Percentiles rank a stretch among this genome's conserved stretches.
Conservation (phyloP, 2,888 invertebrate species). For the Cheilosia soror region DNA sequence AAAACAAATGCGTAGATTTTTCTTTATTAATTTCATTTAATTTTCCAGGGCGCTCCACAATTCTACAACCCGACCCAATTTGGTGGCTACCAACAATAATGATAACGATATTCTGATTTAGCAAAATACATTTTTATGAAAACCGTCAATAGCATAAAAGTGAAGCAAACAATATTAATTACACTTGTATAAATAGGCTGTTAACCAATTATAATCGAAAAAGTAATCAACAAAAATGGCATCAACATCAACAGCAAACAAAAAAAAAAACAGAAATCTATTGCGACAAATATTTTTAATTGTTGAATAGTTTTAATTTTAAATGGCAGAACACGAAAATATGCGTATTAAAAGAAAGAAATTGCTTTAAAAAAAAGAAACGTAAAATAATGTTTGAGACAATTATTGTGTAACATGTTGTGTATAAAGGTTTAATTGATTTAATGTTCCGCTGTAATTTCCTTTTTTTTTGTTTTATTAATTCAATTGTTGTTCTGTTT, state of each 20-base stretch:
- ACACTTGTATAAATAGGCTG: constrained; percentile 39
- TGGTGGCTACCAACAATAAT: constrained; percentile 74
- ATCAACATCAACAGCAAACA: constrained; percentile 7
- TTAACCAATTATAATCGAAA: constrained; percentile 31
- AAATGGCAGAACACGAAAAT: constrained; percentile 13
- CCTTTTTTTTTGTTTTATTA: constrained; percentile 23
- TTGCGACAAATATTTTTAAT: constrained; percentile 24
- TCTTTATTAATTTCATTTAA: constrained; percentile 14
- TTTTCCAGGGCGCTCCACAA: constrained; percentile 76
- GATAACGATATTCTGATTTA: constrained; percentile 25
- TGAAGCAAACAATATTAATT: constrained; percentile 36
- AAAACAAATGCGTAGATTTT: neutral
- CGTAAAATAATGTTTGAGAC: constrained; percentile 1
- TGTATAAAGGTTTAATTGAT: constrained; percentile 53
- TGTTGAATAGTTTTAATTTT: constrained; percentile 36
- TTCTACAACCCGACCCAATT: constrained; percentile 78
- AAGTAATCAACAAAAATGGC: neutral
- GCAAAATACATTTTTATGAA: constrained; percentile 25
- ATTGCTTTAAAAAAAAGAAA: constrained; percentile 23
- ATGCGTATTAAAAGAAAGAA: constrained; percentile 7
- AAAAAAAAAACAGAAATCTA: constrained; percentile 10
- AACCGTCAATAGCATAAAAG: constrained; percentile 42
- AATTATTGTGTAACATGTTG: constrained; percentile 37
- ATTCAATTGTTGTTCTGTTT: constrained; percentile 37
- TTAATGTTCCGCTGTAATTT: constrained; percentile 53